A percentile compares a stretch with the other conserved stretches of the same genome.
Conservation (phyloP, 2,113 vertebrate genomes). For the Alligator mississippiensis region DNA sequence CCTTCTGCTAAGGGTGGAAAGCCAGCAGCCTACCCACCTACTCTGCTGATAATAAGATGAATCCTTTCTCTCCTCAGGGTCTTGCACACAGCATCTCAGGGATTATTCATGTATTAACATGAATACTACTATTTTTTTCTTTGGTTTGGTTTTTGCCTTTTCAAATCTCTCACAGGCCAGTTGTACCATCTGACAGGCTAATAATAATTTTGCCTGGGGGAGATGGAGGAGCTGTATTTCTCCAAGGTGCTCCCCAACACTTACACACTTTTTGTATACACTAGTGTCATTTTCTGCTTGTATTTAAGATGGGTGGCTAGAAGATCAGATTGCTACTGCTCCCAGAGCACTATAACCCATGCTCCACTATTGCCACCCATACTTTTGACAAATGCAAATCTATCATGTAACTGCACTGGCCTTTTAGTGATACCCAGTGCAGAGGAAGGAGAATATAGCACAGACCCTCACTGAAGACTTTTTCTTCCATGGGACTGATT, state of each 20-base stretch:
- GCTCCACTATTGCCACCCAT: background rate
- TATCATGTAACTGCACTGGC: background rate
- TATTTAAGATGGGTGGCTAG: background rate
- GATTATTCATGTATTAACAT: background rate
- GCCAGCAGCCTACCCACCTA: background rate
- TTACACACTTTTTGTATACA: background rate
- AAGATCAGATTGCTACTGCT: background rate
- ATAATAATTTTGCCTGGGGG: background rate
- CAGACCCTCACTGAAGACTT: background rate
- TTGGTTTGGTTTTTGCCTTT: background rate
- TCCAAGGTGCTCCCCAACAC: background rate
- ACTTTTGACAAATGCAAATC: background rate
- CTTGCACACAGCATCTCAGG: background rate
- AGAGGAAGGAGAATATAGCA: background rate
- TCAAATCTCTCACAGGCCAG: background rate
- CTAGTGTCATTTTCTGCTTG: background rate
- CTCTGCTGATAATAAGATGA: background rate
- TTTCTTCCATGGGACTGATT: background rate
- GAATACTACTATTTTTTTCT: background rate
- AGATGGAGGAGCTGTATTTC: background rate
- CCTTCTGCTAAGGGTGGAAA: background rate
- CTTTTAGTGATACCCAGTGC: fast-evolving
- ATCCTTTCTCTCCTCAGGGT: background rate
- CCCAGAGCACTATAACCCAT: background rate
- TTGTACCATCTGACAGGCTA: background rate